Conservation (phyloP, 1,140 invertebrate genomes). For the Carposina sasakii region DNA sequence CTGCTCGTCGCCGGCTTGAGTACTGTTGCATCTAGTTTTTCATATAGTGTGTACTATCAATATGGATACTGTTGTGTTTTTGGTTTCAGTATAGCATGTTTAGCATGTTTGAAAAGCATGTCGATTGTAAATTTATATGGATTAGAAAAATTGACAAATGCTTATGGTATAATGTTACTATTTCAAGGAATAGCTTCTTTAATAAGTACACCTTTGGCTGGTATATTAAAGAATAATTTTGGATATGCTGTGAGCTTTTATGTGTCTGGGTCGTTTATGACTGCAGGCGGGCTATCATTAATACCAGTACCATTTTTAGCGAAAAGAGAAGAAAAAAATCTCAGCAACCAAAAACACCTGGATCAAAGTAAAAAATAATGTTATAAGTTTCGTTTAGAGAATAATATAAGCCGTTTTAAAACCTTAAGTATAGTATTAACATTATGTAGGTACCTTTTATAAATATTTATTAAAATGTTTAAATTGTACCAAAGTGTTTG, state of each 20-base stretch:
- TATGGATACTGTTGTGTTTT: conserved; percentile 49
- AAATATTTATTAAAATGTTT: too few species aligned
- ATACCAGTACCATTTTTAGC: conserved; percentile 33
- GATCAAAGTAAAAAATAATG: too few species aligned
- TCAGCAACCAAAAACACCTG: neutral
- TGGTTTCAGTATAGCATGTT: conserved; percentile 47
- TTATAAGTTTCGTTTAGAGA: too few species aligned
- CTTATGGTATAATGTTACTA: conserved; percentile 52
- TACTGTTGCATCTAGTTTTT: conserved; percentile 42
- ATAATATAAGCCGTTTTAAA: too few species aligned
- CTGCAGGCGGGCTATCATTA: conserved; percentile 37
- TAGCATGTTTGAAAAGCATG: conserved; percentile 45
- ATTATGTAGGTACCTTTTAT: too few species aligned
- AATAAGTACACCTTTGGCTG: conserved; percentile 52
- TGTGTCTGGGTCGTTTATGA: conserved; percentile 46
- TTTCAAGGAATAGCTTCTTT: conserved; percentile 59
- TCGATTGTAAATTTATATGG: conserved; percentile 53
- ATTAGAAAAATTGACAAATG: conserved; percentile 61
- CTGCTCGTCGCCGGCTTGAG: conserved; percentile 34
- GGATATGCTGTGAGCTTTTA: conserved; percentile 47
- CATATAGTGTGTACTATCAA: conserved; percentile 49
- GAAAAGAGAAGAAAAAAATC: conserved; percentile 23
- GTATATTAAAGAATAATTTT: conserved; percentile 41
- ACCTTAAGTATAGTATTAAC: too few species aligned
- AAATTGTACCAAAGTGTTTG: too few species aligned